Conservation (phyloP, 2,888 invertebrate species). For the Eubasilissa splendida region DNA sequence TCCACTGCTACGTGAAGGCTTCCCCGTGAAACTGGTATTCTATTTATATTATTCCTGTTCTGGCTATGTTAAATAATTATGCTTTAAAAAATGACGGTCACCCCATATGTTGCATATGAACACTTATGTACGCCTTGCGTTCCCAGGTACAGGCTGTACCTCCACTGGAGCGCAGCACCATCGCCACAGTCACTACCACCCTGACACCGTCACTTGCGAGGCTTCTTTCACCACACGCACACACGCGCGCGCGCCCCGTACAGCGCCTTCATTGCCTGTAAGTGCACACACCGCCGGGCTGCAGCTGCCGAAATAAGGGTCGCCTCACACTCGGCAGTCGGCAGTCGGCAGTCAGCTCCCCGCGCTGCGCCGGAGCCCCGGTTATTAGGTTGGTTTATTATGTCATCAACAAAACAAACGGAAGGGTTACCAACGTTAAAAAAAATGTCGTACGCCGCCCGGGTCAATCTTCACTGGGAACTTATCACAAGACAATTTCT, state of each 20-base stretch:
- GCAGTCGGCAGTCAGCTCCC: neutral
- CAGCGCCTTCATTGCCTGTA: neutral
- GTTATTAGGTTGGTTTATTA: conserved; percentile 11
- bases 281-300: neutral
- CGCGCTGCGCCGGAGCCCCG: neutral
- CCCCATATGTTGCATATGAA: conserved; percentile 35
- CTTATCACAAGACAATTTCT: no score
- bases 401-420: conserved; percentile 25
- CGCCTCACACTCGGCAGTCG: neutral
- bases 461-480: no score
- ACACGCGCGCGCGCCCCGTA: neutral
- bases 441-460: neutral
- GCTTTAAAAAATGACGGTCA: neutral
- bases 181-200: neutral
- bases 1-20: no score
- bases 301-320: conserved; percentile 15
- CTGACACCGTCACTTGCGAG: neutral
- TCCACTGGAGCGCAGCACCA: neutral
- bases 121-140: conserved; percentile 34
- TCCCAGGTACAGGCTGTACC: conserved; percentile 32
- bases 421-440: neutral
- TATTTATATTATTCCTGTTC: no score
- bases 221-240: conserved; percentile 9
- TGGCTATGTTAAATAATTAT: no score
- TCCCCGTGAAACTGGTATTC: no score